These are phyloP conservation scores for Junonia oenone DNA, from an alignment of 2,888 invertebrate genomes.

Conservation along the genomic window DNA sequence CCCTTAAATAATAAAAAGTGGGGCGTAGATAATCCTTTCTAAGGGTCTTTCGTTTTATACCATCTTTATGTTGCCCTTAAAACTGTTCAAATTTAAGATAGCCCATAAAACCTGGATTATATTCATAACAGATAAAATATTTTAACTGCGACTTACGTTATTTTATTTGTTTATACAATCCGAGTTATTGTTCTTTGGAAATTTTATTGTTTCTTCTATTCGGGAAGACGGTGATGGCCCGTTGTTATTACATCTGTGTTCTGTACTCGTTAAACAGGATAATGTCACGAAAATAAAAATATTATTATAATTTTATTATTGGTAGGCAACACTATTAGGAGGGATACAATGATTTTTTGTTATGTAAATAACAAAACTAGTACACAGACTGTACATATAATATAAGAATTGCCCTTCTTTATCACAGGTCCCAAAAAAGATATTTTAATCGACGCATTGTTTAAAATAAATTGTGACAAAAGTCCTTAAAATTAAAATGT, in stretches of 20 bases:
- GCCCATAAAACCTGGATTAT: constrained; percentile 66
- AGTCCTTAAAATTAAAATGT: too few relatives aligned
- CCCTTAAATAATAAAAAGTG: constrained; percentile 52
- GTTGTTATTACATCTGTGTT: constrained; percentile 46
- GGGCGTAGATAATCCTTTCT: constrained; percentile 49
- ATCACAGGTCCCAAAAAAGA: too few relatives aligned
- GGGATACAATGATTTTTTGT: too few relatives aligned
- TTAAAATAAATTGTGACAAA: too few relatives aligned
- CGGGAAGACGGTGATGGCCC: constrained; percentile 27
- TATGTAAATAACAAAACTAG: too few relatives aligned
- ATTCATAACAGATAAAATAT: constrained; percentile 77
- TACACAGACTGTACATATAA: too few relatives aligned
- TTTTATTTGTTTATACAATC: constrained; percentile 73
- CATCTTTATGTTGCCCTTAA: constrained; percentile 53
- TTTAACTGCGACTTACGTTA: constrained; percentile 59
- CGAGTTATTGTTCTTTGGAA: constrained; percentile 60
- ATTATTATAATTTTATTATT: too few relatives aligned
- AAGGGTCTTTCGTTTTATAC: constrained; percentile 56
- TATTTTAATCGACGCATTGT: too few relatives aligned
- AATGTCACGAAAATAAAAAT: background rate
- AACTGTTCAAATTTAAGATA: constrained; percentile 61
- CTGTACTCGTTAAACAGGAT: background rate
- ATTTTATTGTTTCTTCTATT: constrained; percentile 50
- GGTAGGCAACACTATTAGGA: too few relatives aligned
- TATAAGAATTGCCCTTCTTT: too few relatives aligned